A percentile compares a stretch with the other conserved stretches of the same genome.
phyloP scores from a whole-genome alignment of 2,113 vertebrate genomes.

The Microtus oregoni region DNA sequence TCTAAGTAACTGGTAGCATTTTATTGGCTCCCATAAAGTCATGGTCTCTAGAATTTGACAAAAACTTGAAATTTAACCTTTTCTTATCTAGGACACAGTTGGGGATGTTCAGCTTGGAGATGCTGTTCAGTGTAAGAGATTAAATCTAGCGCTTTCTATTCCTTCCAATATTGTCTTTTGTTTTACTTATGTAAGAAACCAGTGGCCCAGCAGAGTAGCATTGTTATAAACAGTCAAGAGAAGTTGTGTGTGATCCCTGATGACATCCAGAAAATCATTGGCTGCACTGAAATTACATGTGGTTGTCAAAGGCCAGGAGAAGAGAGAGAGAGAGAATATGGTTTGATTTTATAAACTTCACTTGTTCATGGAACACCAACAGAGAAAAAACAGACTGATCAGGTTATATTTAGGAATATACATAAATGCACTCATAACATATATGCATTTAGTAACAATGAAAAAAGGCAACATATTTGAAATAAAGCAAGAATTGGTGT shows the following conservation, averaged over 20 bases:
- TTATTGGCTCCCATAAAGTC: background rate
- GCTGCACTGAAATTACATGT: constrained; percentile 60
- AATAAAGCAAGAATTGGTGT: background rate
- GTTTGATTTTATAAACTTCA: constrained; percentile 48
- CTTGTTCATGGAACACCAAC: constrained; percentile 4
- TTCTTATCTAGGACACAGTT: background rate
- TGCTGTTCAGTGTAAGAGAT: background rate
- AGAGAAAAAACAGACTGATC: background rate
- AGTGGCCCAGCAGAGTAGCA: background rate
- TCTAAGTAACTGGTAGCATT: background rate
- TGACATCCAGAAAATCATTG: constrained; percentile 31
- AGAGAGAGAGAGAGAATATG: background rate
- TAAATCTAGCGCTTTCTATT: background rate
- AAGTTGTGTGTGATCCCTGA: constrained; percentile 37
- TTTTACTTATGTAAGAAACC: constrained; percentile 44
- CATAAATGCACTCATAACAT: background rate
- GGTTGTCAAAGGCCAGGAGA: constrained; percentile 26
- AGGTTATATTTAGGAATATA: background rate
- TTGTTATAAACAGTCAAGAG: constrained; percentile 41
- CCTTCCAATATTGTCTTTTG: background rate
- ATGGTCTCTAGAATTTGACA: background rate
- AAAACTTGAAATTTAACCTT: background rate
- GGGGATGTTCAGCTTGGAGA: background rate
- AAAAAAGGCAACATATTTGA: no score
- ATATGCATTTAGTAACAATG: background rate